phyloP scores from a whole-genome alignment of 2,113 vertebrate genomes.

The Epinephelus fuscoguttatus region DNA sequence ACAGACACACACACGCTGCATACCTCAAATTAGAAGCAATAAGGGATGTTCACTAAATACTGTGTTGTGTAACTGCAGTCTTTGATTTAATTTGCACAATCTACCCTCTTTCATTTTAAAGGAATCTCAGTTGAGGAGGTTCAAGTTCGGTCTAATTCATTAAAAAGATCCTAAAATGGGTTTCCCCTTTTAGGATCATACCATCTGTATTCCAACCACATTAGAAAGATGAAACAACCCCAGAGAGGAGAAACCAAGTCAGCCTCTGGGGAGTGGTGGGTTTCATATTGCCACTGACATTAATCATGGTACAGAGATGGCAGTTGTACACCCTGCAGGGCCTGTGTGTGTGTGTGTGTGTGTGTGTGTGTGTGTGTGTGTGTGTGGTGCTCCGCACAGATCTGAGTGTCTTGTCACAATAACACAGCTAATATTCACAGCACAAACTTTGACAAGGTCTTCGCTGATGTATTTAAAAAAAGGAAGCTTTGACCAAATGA shows the following conservation, averaged over 20 bases:
- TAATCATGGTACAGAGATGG: slow-evolving; percentile 65
- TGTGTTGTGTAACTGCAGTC: slow-evolving; percentile 18
- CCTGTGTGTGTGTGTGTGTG: background rate
- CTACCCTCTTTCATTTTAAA: slow-evolving; percentile 38
- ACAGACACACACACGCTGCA: background rate
- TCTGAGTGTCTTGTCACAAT: background rate
- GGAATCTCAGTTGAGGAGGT: slow-evolving; percentile 39
- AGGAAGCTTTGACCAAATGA: slow-evolving; percentile 7
- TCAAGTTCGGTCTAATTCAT: slow-evolving; percentile 60
- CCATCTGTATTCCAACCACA: slow-evolving; percentile 70
- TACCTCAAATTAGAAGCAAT: slow-evolving; percentile 20
- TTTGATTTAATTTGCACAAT: slow-evolving; percentile 51
- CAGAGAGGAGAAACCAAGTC: slow-evolving; percentile 55
- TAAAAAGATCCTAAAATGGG: slow-evolving; percentile 66
- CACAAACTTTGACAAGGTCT: background rate
- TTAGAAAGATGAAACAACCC: slow-evolving; percentile 65
- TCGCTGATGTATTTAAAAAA: background rate
- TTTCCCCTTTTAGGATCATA: slow-evolving; percentile 67
- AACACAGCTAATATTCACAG: background rate
- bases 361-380: background rate
- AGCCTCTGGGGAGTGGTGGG: slow-evolving; percentile 60
- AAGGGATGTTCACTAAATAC: slow-evolving; percentile 9
- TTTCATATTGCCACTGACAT: slow-evolving; percentile 72
- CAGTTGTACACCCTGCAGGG: slow-evolving; percentile 36
- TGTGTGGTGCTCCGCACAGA: background rate